A percentile compares a stretch with the other conserved stretches of the same genome.
Conservation (phyloP, 2,797 vertebrate species). For the Clarias laeviceps region DNA sequence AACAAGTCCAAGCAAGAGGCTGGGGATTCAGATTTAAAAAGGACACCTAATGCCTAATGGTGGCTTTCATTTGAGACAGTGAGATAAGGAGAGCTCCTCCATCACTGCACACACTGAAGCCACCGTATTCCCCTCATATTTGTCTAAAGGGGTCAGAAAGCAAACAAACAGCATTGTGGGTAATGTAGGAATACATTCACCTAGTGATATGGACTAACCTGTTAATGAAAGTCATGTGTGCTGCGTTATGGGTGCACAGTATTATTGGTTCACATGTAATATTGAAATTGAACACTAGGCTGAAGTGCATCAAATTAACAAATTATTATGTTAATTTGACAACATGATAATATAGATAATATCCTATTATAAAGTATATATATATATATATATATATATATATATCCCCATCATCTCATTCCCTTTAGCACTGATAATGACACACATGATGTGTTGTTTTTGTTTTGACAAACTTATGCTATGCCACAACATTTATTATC, state of each 20-base stretch:
- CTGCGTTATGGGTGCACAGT: neutral
- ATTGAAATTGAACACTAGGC: too few relatives aligned
- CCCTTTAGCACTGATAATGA: too few relatives aligned
- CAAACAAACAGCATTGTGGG: neutral
- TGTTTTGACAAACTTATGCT: too few relatives aligned
- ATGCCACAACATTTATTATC: too few relatives aligned
- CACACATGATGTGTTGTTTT: too few relatives aligned
- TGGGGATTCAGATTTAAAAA: constrained; percentile 78
- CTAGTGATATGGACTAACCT: neutral
- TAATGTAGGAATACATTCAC: neutral
- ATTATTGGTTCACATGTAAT: neutral
- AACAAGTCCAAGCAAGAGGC: constrained; percentile 75
- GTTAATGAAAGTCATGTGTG: neutral
- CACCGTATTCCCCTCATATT: constrained; percentile 9
- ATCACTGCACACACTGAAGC: neutral
- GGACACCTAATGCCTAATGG: constrained; percentile 76
- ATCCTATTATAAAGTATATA: neutral
- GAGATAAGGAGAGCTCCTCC: neutral
- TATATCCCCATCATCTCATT: too few relatives aligned
- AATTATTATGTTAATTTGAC: neutral
- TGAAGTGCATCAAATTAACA: neutral
- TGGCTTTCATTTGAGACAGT: constrained; percentile 55
- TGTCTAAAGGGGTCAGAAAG: neutral
- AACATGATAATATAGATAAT: neutral
- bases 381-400: too few relatives aligned